Evolutionary conservation across 2,888 invertebrate species (phyloP).

Genomic region (Aspidapion aeneum): DNA sequence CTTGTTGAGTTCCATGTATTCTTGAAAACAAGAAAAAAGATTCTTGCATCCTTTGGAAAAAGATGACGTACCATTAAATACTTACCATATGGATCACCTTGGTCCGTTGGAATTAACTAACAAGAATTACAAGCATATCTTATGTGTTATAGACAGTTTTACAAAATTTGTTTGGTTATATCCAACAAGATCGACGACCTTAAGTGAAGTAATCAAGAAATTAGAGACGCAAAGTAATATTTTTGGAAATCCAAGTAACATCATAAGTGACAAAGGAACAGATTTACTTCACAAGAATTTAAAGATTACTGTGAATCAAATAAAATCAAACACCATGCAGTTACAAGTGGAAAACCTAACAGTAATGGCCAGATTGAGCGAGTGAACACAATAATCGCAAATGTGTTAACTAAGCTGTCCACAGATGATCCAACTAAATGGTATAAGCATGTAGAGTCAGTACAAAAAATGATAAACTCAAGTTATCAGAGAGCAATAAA

Average conservation of each 20-base stretch:
- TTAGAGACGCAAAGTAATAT: slow-evolving; percentile 30
- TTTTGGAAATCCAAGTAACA: slow-evolving; percentile 38
- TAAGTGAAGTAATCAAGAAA: slow-evolving; percentile 27
- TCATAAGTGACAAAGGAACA: slow-evolving; percentile 36
- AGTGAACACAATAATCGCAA: slow-evolving; percentile 22
- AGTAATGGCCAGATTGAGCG: slow-evolving; percentile 42
- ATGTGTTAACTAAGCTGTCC: no score
- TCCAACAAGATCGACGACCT: slow-evolving; percentile 31
- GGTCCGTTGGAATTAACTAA: slow-evolving; percentile 35
- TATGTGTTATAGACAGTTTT: slow-evolving; percentile 38
- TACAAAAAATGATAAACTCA: slow-evolving; percentile 29
- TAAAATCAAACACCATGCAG: slow-evolving; percentile 35
- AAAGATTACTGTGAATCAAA: slow-evolving; percentile 38
- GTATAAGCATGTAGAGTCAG: slow-evolving; percentile 25
- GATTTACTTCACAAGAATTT: slow-evolving; percentile 41
- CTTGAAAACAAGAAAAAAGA: slow-evolving; percentile 32
- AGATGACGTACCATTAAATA: slow-evolving; percentile 26
- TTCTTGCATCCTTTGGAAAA: slow-evolving; percentile 33
- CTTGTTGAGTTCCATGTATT: slow-evolving; percentile 32
- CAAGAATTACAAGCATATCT: slow-evolving; percentile 34
- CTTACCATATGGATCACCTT: slow-evolving; percentile 33
- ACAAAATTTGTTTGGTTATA: slow-evolving; percentile 39
- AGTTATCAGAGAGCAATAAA: slow-evolving; percentile 26
- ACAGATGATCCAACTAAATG: slow-evolving; percentile 19
- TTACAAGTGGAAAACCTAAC: slow-evolving; percentile 36